A percentile compares a stretch with the other conserved stretches of the same genome.
Conservation (phyloP, 2,888 invertebrate species). For the Heliconius erato region DNA sequence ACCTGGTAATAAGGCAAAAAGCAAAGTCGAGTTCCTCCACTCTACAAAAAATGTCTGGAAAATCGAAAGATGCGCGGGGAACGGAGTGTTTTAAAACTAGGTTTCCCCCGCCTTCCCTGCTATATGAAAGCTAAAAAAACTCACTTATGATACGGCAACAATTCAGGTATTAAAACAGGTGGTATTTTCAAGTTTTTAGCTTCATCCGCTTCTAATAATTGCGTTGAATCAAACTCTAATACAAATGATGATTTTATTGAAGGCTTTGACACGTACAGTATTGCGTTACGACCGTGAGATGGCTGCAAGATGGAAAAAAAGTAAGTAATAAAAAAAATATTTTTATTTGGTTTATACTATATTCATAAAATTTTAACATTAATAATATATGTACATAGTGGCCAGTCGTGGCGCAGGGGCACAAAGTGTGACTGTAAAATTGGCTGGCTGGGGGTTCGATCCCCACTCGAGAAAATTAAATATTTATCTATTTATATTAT, state of each 20-base stretch:
- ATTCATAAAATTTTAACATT: too few species aligned
- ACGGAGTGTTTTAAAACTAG: not conserved
- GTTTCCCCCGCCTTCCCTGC: not conserved
- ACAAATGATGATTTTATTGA: not conserved
- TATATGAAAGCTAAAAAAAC: conserved; percentile 21
- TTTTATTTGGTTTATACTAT: too few species aligned
- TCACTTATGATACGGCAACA: conserved; percentile 75
- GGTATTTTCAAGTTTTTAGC: conserved; percentile 56
- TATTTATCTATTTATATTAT: too few species aligned
- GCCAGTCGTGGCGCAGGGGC: too few species aligned
- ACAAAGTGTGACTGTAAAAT: too few species aligned
- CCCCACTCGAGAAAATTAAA: too few species aligned
- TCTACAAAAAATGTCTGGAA: too few species aligned
- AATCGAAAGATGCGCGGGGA: not conserved
- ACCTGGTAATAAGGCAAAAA: too few species aligned
- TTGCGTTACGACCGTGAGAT: conserved; percentile 68
- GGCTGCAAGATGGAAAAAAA: conserved; percentile 57
- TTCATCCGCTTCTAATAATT: conserved; percentile 59
- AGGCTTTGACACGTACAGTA: conserved; percentile 60
- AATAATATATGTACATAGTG: too few species aligned
- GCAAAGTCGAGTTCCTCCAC: too few species aligned
- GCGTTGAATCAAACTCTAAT: conserved; percentile 44
- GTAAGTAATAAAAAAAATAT: too few species aligned
- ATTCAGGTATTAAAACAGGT: conserved; percentile 59
- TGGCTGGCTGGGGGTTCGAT: too few species aligned